Conservation (phyloP, 2,888 invertebrate genomes). For the Anagyrus pseudococci region DNA sequence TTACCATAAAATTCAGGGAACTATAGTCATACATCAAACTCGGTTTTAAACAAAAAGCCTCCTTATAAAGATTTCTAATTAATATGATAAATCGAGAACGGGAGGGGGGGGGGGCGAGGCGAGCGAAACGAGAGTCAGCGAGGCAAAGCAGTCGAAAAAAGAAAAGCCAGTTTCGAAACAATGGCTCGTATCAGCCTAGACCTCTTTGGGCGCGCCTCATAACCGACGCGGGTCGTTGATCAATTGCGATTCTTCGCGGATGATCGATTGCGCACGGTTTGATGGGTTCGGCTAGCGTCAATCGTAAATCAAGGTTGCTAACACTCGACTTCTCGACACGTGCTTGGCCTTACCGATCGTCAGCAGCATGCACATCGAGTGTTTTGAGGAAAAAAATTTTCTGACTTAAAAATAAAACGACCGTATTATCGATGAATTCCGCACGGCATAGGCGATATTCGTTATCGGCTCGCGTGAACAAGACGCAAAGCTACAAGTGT, state of each 20-base stretch:
- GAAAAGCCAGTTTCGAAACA: conserved; percentile 15
- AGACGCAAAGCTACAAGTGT: too few relatives aligned
- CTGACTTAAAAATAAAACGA: not conserved
- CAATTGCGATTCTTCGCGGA: conserved; percentile 22
- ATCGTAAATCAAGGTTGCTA: conserved; percentile 5
- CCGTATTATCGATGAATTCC: not conserved
- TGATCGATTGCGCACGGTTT: conserved; percentile 18
- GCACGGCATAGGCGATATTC: too few relatives aligned
- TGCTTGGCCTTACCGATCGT: not conserved
- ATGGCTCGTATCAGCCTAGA: conserved; percentile 20
- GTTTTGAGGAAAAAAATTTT: too few relatives aligned
- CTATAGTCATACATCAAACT: too few relatives aligned
- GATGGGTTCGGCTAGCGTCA: too few relatives aligned
- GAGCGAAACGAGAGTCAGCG: not conserved
- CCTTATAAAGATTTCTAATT: too few relatives aligned
- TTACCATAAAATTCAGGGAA: too few relatives aligned
- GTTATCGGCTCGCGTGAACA: too few relatives aligned
- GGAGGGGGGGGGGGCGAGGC: too few relatives aligned
- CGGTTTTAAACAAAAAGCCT: too few relatives aligned
- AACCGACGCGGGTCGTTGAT: not conserved
- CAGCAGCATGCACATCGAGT: not conserved
- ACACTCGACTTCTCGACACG: not conserved
- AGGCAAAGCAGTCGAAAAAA: not conserved
- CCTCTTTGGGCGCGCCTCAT: conserved; percentile 18
- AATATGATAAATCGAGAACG: too few relatives aligned